phyloP scores from a whole-genome alignment of 2,797 vertebrate genomes.

The Sebastolobus alascanus region DNA sequence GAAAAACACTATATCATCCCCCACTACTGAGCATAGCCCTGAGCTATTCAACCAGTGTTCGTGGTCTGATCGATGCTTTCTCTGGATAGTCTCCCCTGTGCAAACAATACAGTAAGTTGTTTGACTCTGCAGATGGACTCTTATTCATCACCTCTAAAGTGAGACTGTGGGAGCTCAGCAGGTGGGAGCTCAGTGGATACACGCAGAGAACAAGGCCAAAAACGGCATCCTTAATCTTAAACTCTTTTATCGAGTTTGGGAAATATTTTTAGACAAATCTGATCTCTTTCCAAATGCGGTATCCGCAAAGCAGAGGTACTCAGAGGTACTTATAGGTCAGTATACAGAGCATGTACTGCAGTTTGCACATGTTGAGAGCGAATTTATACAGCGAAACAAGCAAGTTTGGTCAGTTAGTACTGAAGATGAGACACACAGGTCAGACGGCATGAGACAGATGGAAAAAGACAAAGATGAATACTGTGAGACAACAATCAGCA shows the following conservation, averaged over 20 bases:
- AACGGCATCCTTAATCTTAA: constrained; percentile 28
- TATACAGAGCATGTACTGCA: not conserved
- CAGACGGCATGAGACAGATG: constrained; percentile 7
- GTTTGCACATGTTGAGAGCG: not conserved
- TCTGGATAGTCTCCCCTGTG: constrained; percentile 67
- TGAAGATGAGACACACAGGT: constrained; percentile 7
- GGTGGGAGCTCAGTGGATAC: constrained; percentile 47
- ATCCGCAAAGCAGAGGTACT: not conserved
- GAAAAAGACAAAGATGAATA: constrained; percentile 16
- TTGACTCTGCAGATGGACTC: constrained; percentile 72
- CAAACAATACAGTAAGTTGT: constrained; percentile 77
- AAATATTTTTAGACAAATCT: constrained; percentile 32
- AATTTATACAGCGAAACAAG: constrained; percentile 7
- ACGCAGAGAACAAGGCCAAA: constrained; percentile 41
- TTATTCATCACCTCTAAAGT: constrained; percentile 74
- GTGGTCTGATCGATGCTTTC: constrained; percentile 73
- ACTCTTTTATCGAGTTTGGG: constrained; percentile 18
- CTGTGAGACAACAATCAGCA: not conserved
- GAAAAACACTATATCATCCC: constrained; percentile 73
- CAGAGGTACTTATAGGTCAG: not conserved
- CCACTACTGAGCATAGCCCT: constrained; percentile 50
- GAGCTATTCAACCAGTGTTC: constrained; percentile 62
- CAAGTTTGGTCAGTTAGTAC: not conserved
- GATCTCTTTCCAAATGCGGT: constrained; percentile 23
- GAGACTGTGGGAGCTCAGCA: constrained; percentile 57